These are phyloP conservation scores for Nudaria mundana DNA, from an alignment of 2,888 invertebrate species.

Conservation along the genomic window DNA sequence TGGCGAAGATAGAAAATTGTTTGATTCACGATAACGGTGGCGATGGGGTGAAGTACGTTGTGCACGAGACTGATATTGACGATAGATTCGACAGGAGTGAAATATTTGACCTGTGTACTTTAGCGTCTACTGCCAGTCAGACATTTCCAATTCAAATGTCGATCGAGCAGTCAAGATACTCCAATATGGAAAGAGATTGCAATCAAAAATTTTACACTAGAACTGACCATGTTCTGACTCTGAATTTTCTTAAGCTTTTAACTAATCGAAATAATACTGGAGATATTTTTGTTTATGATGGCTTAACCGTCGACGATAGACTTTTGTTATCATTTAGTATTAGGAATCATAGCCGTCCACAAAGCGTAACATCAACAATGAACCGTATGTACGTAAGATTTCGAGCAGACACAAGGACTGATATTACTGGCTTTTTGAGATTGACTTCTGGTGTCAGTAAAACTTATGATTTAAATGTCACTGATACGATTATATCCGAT, in stretches of 20 bases:
- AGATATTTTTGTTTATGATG: slow-evolving; percentile 89
- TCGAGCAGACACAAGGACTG: slow-evolving; percentile 85
- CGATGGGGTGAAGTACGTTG: slow-evolving; percentile 94
- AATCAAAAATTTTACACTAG: slow-evolving; percentile 90
- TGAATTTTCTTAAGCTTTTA: slow-evolving; percentile 91
- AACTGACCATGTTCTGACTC: slow-evolving; percentile 90
- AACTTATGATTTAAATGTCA: slow-evolving; percentile 93
- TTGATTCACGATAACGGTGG: slow-evolving; percentile 91
- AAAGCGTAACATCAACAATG: slow-evolving; percentile 91
- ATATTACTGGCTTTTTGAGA: slow-evolving; percentile 88
- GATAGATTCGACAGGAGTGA: slow-evolving; percentile 88
- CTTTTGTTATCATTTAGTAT: slow-evolving; percentile 87
- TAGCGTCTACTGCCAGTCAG: slow-evolving; percentile 91
- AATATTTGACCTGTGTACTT: slow-evolving; percentile 91
- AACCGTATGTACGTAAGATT: slow-evolving; percentile 91
- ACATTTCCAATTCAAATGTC: slow-evolving; percentile 93
- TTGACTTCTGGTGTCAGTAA: slow-evolving; percentile 88
- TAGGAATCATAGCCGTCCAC: slow-evolving; percentile 92
- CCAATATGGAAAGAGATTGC: slow-evolving; percentile 86
- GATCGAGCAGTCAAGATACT: slow-evolving; percentile 89
- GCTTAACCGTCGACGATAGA: slow-evolving; percentile 85
- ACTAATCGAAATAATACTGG: slow-evolving; percentile 89
- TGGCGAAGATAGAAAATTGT: slow-evolving; percentile 89
- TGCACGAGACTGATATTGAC: slow-evolving; percentile 89
- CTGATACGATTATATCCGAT: slow-evolving; percentile 90